Evolutionary conservation across 2,888 invertebrate genomes (phyloP), one percentile per base, ranked within the genome.

Genomic region (Himalopsyche japonica): DNA sequence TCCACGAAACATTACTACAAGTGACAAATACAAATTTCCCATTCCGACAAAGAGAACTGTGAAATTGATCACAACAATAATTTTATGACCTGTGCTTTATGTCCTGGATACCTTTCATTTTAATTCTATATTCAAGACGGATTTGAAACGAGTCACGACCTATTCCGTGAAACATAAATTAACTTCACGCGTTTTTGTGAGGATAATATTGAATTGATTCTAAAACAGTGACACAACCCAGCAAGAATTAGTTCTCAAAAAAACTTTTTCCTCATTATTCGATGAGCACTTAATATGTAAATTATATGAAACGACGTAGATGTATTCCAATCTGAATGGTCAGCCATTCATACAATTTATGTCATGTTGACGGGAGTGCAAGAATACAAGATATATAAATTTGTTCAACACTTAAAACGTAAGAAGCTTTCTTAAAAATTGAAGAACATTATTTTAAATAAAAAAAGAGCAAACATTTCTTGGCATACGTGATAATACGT

Each of bases 1-100:
- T 57, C 10, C 57, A 57, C 20, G 57, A 10, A 20, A 57, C 24
- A 20, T 20, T 57, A 18, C 49, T 49, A 20, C 57, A 20, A 20
- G 57, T 57, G 80, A 81, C 80, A 84, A 81, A 81, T 64, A 81
- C 77, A 78, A 81, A 84, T 84, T 84, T 70, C 81, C 80, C 48
- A 27, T 20, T 24, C 77, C 84, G 84, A 84, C 81, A 84, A 78
- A 84, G 84, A 15, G 64, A 47, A 24, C 78, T n/a, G 34, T 49
- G 20, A 49, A 76, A 48, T 48, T 32, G 6, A 4, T 34, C 80
- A 80, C 80, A 76, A 80, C 48, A 76, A 80, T 1, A 70, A 70
- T 81, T 70, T 15, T 27, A 24, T 47, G 27, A 27, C 79, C 27
- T 47, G 27, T 32, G 76, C 20, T 24, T 57, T 64, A 70, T 64